These are phyloP conservation scores for Phodopus roborovskii DNA, from an alignment of 2,113 vertebrate genomes.

Conservation along the genomic window DNA sequence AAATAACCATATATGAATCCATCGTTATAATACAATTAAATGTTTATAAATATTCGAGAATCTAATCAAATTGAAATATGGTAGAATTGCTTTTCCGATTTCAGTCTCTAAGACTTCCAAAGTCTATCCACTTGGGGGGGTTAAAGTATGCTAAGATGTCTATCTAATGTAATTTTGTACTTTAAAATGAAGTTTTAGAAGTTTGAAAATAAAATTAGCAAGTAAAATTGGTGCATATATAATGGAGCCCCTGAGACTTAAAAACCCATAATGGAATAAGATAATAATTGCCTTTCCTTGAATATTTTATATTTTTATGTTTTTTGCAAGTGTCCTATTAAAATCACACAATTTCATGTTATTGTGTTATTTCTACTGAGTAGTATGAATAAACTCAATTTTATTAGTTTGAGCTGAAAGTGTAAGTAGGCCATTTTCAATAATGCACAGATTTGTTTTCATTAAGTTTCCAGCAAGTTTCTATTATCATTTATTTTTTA, in stretches of 20 bases:
- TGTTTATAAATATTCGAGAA: slow-evolving; percentile 11
- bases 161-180: slow-evolving; percentile 70
- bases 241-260: slow-evolving; percentile 71
- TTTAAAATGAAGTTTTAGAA: slow-evolving; percentile 73
- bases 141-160: slow-evolving; percentile 49
- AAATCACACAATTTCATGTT: slow-evolving; percentile 68
- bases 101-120: slow-evolving; percentile 50
- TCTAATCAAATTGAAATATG: background rate
- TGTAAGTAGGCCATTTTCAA: slow-evolving; percentile 21
- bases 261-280: slow-evolving; percentile 66
- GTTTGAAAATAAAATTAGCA: slow-evolving; percentile 77
- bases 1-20: background rate
- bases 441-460: background rate
- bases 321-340: slow-evolving; percentile 64
- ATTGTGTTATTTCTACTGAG: slow-evolving; percentile 44
- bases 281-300: slow-evolving; percentile 76
- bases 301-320: slow-evolving; percentile 71
- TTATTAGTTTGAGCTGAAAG: slow-evolving; percentile 54
- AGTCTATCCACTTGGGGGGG: slow-evolving; percentile 9
- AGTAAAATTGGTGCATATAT: slow-evolving; percentile 73
- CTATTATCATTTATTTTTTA: background rate
- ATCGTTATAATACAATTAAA: background rate
- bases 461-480: background rate
- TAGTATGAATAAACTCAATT: slow-evolving; percentile 38
- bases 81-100: slow-evolving; percentile 31